phyloP scores from a whole-genome alignment of 1,140 invertebrate species.

The Limonius californicus region DNA sequence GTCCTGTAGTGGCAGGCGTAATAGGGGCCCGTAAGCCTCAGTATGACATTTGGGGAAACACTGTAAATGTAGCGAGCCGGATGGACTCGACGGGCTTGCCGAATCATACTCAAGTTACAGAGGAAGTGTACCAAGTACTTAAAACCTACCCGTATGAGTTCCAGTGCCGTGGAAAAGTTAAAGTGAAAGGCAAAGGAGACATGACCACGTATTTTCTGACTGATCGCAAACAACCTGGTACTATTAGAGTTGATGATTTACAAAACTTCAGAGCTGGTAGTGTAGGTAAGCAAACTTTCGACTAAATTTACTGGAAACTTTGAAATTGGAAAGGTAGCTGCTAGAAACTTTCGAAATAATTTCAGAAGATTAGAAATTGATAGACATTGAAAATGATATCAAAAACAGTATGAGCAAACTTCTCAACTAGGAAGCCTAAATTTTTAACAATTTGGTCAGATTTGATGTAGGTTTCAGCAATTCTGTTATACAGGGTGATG shows the following conservation, averaged over 20 bases:
- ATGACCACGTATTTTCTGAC: slow-evolving; percentile 90
- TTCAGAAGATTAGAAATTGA: too few relatives aligned
- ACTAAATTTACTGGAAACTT: too few relatives aligned
- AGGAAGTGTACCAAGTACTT: slow-evolving; percentile 73
- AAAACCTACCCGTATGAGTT: slow-evolving; percentile 71
- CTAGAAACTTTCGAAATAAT: too few relatives aligned
- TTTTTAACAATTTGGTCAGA: too few relatives aligned
- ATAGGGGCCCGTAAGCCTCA: slow-evolving; percentile 93
- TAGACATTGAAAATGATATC: too few relatives aligned
- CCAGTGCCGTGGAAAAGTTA: slow-evolving; percentile 80
- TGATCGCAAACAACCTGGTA: slow-evolving; percentile 60
- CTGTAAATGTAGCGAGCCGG: slow-evolving; percentile 87
- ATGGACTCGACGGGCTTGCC: slow-evolving; percentile 85
- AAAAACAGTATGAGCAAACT: too few relatives aligned
- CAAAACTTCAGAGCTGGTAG: slow-evolving; percentile 36
- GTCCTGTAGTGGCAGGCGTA: slow-evolving; percentile 89
- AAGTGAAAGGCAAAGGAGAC: slow-evolving; percentile 90
- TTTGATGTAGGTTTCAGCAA: too few relatives aligned
- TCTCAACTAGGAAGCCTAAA: too few relatives aligned
- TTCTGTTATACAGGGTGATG: too few relatives aligned
- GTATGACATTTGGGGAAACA: slow-evolving; percentile 96
- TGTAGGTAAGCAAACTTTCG: slow-evolving; percentile 3
- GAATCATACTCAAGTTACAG: slow-evolving; percentile 82
- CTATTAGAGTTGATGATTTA: slow-evolving; percentile 55
- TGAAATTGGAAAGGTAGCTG: too few relatives aligned